Percentiles rank a stretch among this genome's conserved stretches.
These are phyloP conservation scores for Telenomus remus DNA, from an alignment of 1,140 invertebrate species.

Conservation along the genomic window DNA sequence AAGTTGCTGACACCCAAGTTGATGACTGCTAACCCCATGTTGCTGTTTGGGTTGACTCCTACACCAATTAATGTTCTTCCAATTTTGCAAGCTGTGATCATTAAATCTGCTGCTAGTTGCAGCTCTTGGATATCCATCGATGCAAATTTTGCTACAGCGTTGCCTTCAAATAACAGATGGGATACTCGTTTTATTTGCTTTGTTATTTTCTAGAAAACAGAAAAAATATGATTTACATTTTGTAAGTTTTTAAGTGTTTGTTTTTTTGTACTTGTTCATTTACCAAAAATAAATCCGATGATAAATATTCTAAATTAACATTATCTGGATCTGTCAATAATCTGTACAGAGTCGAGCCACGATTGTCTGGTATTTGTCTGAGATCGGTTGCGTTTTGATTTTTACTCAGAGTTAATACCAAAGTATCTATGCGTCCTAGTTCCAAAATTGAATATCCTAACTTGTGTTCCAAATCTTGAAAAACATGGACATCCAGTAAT, in stretches of 20 bases:
- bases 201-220: constrained; percentile 77
- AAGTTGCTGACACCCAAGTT: constrained; percentile 80
- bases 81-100: constrained; percentile 80
- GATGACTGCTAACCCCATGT: constrained; percentile 79
- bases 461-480: constrained; percentile 76
- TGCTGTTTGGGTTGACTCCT: constrained; percentile 79
- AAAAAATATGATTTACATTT: too few relatives aligned
- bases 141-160: constrained; percentile 69
- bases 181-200: constrained; percentile 78
- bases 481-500: constrained; percentile 79
- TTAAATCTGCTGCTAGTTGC: constrained; percentile 79
- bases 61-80: constrained; percentile 77
- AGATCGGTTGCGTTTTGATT: constrained; percentile 75
- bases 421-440: constrained; percentile 80
- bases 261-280: constrained; percentile 4
- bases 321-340: constrained; percentile 80
- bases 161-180: constrained; percentile 73
- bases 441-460: constrained; percentile 79
- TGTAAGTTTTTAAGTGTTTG: too few relatives aligned
- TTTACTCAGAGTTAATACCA: constrained; percentile 75
- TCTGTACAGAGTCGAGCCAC: constrained; percentile 80
- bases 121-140: constrained; percentile 78
- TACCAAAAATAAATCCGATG: constrained; percentile 79
- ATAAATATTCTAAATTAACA: constrained; percentile 78
- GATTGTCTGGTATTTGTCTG: constrained; percentile 77